A percentile compares a stretch with the other conserved stretches of the same genome.
These are phyloP conservation scores for Cariama cristata DNA, from an alignment of 2,113 vertebrate species.

Conservation along the genomic window DNA sequence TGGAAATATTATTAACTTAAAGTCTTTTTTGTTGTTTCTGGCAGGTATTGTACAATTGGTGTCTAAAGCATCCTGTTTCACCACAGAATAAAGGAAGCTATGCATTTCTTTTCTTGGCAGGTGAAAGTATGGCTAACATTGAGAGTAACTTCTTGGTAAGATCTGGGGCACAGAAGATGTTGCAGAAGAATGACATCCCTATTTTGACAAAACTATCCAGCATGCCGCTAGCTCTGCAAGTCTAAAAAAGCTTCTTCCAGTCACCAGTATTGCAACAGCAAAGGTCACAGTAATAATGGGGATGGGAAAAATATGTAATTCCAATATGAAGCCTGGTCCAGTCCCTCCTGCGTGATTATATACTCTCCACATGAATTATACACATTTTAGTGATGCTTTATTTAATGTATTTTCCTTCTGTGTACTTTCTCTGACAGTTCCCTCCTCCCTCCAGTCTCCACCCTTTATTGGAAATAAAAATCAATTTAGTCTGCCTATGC, in stretches of 20 bases:
- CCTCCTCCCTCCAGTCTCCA: neutral
- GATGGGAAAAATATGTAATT: neutral
- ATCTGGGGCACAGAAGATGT: neutral
- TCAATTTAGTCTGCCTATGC: slow-evolving; percentile 45
- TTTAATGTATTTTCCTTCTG: slow-evolving; percentile 21
- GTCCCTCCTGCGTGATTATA: neutral
- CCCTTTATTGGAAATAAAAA: slow-evolving; percentile 49
- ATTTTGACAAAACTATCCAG: neutral
- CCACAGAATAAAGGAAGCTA: slow-evolving; percentile 42
- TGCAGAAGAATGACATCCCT: neutral
- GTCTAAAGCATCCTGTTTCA: slow-evolving; percentile 60
- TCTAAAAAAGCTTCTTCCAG: neutral
- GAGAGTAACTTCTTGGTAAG: slow-evolving; percentile 25
- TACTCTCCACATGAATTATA: neutral
- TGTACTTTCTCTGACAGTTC: neutral
- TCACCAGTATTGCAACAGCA: neutral
- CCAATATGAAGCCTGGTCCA: neutral
- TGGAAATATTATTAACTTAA: slow-evolving; percentile 54
- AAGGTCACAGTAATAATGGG: neutral
- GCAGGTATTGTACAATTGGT: slow-evolving; percentile 20
- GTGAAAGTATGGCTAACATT: slow-evolving; percentile 36
- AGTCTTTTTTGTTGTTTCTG: slow-evolving; percentile 53
- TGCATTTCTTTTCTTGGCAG: slow-evolving; percentile 48
- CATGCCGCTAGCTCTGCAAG: neutral
- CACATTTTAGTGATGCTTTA: neutral